Conservation (phyloP, 1,140 invertebrate species). For the Amyelois transitella region DNA sequence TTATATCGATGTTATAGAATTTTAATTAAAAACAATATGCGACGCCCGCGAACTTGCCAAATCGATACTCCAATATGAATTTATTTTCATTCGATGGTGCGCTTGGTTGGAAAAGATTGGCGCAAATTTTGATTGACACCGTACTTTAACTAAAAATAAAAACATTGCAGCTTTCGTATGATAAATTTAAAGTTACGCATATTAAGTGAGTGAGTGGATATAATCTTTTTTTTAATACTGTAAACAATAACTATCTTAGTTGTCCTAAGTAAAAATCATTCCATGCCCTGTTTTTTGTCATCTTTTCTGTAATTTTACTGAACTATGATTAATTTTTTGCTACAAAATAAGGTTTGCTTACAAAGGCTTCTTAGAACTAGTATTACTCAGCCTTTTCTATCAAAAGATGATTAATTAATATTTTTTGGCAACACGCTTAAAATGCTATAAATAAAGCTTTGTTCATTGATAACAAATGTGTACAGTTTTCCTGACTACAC, state of each 20-base stretch:
- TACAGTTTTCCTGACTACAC: too few relatives aligned
- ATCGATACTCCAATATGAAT: constrained; percentile 13
- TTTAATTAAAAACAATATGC: constrained; percentile 27
- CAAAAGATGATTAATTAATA: background rate
- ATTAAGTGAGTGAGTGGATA: too few relatives aligned
- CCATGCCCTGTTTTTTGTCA: too few relatives aligned
- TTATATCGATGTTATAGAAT: constrained; percentile 26
- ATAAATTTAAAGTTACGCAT: too few relatives aligned
- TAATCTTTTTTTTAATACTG: too few relatives aligned
- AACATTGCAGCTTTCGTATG: too few relatives aligned
- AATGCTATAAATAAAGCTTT: background rate
- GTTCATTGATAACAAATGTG: background rate
- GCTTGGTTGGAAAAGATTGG: background rate
- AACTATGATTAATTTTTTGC: background rate
- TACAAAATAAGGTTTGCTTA: background rate
- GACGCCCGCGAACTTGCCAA: constrained; percentile 13
- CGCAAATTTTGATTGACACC: too few relatives aligned
- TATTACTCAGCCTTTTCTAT: background rate
- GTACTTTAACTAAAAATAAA: too few relatives aligned
- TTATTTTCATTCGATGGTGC: constrained; percentile 20
- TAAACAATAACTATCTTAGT: too few relatives aligned
- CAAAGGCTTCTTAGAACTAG: background rate
- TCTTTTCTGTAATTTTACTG: too few relatives aligned
- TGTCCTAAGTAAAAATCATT: too few relatives aligned
- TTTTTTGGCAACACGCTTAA: background rate